A percentile compares a stretch with the other conserved stretches of the same genome.
phyloP scores from a whole-genome alignment of 2,888 invertebrate species.

The Neoaliturus tenellus region DNA sequence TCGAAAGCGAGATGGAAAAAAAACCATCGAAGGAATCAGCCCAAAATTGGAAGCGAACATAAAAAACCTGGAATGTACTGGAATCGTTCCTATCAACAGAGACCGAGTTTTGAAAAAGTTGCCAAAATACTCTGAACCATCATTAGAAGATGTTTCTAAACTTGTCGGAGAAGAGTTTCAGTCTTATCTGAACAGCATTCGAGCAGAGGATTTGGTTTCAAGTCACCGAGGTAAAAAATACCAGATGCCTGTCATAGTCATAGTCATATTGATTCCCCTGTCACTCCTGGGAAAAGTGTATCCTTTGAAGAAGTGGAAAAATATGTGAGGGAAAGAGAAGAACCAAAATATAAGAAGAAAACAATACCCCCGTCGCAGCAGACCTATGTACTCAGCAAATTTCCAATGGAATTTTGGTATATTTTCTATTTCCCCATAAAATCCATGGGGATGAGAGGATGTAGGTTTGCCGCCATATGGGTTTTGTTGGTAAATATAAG shows the following conservation, averaged over 20 bases:
- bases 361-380: too few relatives aligned
- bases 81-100: slow-evolving; percentile 14
- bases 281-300: slow-evolving; percentile 19
- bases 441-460: too few relatives aligned
- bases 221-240: not conserved
- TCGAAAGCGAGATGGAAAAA: not conserved
- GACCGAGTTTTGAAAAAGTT: slow-evolving; percentile 9
- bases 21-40: not conserved
- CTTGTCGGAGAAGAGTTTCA: slow-evolving; percentile 31
- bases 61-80: not conserved
- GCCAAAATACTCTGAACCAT: not conserved
- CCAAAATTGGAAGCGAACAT: not conserved
- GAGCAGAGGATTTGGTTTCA: slow-evolving; percentile 13
- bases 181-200: not conserved
- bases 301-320: not conserved
- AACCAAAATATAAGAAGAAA: too few relatives aligned
- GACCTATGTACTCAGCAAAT: too few relatives aligned
- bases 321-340: slow-evolving; percentile 1
- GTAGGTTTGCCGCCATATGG: too few relatives aligned
- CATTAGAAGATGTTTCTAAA: not conserved
- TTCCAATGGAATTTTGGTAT: too few relatives aligned
- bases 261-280: too few relatives aligned
- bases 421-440: too few relatives aligned
- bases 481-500: too few relatives aligned
- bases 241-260: slow-evolving; percentile 1